Base-by-base conservation (phyloP, 92 coral and sea anemone species). In the Hydrozoanthus gracilis region DNA sequence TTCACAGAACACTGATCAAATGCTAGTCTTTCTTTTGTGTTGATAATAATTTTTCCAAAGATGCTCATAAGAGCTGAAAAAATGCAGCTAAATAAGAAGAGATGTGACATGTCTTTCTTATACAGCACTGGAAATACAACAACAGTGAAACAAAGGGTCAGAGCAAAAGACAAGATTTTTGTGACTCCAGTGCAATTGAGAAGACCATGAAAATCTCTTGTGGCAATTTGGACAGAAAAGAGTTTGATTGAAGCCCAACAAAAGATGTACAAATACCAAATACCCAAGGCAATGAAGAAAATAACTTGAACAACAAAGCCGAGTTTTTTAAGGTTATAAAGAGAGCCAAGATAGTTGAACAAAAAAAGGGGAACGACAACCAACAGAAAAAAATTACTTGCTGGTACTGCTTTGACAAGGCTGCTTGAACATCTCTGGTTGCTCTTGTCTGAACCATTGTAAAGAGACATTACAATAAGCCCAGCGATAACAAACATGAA, bases 401-500 rank as follows among this genome's bases (percentile, higher is more conserved):
- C 95, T 14, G 88, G 87, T 2, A 96, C 87, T 5, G 98, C 98
- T 62, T 55, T 85, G 70, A 92, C 84, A 0, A 77, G 44, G 4
- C 92, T 87, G 14, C 79, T 80, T 14, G 83, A 73, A 45, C 68
- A 76, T 20, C 89, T 64, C 51, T 92, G 91, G 20, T 79, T 90
- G 54, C 89, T 90, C 13, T 15, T 88, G 7, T 86, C 91, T 6
- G 86, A 35, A 8, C 98, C 95, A 82, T 96, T 96, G 82, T 87
- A 96, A 68, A 95, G 82, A 0, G 99, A 95, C 20, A 95, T 85
- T 44, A 96, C 86, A 44, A 96, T 95, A 35, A 96, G 83, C 2
- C 97, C 99, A 27, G 95, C 83, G 6, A 95, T 96, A 9, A 96
- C 99, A 76, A 96, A 94, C 99, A 96, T 96, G 77, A 96, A 96